Percentiles rank a stretch among this genome's conserved stretches.
phyloP scores from a whole-genome alignment of 2,113 vertebrate genomes.

The Ginglymostoma cirratum region DNA sequence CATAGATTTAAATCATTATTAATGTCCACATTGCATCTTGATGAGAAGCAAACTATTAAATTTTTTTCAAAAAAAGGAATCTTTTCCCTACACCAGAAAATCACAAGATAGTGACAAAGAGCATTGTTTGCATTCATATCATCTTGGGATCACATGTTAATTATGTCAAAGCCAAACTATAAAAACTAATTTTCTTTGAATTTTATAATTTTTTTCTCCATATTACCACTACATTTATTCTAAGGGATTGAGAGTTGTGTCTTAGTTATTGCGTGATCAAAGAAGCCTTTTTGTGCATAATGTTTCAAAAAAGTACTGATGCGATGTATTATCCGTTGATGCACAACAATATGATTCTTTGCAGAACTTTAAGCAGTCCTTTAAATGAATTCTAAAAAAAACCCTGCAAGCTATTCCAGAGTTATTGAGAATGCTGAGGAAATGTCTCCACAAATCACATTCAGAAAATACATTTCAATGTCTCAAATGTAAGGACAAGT shows the following conservation, averaged over 20 bases:
- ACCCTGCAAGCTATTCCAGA: not conserved
- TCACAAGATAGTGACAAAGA: not conserved
- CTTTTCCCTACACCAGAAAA: not conserved
- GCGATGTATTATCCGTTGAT: not conserved
- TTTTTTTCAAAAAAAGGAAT: not conserved
- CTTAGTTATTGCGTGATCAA: not conserved
- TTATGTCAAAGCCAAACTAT: not conserved
- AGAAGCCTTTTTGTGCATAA: not conserved
- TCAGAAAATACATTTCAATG: not conserved
- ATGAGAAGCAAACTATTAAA: not conserved
- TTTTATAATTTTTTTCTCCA: not conserved
- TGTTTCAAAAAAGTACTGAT: not conserved
- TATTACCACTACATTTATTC: not conserved
- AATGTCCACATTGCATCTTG: not conserved
- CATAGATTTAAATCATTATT: not conserved
- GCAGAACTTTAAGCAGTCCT: not conserved
- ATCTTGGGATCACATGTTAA: not conserved
- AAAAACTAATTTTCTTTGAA: not conserved
- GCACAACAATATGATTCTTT: not conserved
- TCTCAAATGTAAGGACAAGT: not conserved
- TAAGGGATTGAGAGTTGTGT: not conserved
- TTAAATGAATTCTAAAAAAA: slow-evolving; percentile 9
- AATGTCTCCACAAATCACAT: not conserved
- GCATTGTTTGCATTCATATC: not conserved
- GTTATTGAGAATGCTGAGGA: not conserved